These are phyloP conservation scores for Eurystomus glaucurus DNA, from an alignment of 2,797 vertebrate species.

Conservation along the genomic window DNA sequence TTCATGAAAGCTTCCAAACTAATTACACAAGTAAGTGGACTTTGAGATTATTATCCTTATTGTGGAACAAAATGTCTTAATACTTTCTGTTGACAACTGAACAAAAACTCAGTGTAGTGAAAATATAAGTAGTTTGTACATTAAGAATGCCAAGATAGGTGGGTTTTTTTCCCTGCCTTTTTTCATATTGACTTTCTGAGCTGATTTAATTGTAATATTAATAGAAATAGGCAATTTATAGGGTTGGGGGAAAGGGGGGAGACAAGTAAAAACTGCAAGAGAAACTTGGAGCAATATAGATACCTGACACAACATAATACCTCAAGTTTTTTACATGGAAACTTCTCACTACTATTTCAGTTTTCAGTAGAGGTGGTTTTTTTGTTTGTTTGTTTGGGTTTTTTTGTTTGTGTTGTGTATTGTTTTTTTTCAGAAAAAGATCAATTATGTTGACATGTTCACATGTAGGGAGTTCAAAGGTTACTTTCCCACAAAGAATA, in stretches of 20 bases:
- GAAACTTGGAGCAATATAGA: not conserved
- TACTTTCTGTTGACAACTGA: not conserved
- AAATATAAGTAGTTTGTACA: not conserved
- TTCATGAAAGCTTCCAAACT: constrained; percentile 3
- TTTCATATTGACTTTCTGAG: not conserved
- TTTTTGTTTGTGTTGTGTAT: no score
- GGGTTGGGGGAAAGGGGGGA: not conserved
- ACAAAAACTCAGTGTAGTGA: not conserved
- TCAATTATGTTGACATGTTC: not conserved
- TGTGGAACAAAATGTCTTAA: not conserved
- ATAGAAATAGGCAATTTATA: not conserved
- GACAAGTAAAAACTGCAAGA: not conserved
- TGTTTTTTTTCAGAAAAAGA: not conserved
- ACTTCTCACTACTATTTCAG: not conserved
- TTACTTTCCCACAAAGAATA: not conserved
- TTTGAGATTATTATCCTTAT: not conserved
- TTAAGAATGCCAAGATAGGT: not conserved
- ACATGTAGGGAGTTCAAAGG: not conserved
- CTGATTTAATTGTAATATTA: not conserved
- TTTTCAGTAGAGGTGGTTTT: not conserved
- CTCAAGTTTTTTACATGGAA: not conserved
- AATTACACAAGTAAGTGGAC: not conserved
- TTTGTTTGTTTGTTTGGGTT: no score
- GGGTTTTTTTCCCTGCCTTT: accelerated
- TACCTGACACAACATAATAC: not conserved